Evolutionary conservation across 2,888 invertebrate genomes (phyloP).

Genomic region (Ophion costatus): DNA sequence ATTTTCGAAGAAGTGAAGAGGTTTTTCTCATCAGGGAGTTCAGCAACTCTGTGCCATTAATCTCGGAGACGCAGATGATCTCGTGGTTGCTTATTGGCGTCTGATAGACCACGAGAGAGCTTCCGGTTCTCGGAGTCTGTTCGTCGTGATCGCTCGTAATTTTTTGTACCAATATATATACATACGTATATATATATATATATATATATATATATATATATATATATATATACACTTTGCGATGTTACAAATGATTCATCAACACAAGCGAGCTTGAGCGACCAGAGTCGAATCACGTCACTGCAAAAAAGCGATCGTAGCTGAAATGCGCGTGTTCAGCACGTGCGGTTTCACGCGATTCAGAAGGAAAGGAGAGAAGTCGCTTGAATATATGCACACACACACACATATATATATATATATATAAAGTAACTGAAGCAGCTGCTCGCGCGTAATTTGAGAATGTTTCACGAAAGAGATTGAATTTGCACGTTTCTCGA

Average conservation of each 20-base stretch:
- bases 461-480: not conserved
- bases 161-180: not conserved
- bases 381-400: not conserved
- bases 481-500: not conserved
- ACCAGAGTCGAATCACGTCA: conserved; percentile 44
- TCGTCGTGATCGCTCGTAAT: conserved; percentile 7
- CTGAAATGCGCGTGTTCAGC: conserved; percentile 43
- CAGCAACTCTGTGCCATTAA: conserved; percentile 17
- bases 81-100: conserved; percentile 27
- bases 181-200: too few species aligned
- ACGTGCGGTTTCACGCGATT: conserved; percentile 59
- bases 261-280: conserved; percentile 6
- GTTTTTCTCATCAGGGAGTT: conserved; percentile 21
- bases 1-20: not conserved
- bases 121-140: conserved; percentile 38
- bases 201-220: not conserved
- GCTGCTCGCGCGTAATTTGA: conserved; percentile 13
- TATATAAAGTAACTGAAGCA: not conserved
- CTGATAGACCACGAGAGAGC: conserved; percentile 29
- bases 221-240: not conserved
- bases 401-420: not conserved
- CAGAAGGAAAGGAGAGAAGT: conserved; percentile 16
- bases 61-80: conserved; percentile 28
- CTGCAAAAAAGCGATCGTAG: conserved; percentile 47
- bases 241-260: conserved; percentile 55